phyloP scores from a whole-genome alignment of 2,888 invertebrate genomes.

The Dioctria rufipes region DNA sequence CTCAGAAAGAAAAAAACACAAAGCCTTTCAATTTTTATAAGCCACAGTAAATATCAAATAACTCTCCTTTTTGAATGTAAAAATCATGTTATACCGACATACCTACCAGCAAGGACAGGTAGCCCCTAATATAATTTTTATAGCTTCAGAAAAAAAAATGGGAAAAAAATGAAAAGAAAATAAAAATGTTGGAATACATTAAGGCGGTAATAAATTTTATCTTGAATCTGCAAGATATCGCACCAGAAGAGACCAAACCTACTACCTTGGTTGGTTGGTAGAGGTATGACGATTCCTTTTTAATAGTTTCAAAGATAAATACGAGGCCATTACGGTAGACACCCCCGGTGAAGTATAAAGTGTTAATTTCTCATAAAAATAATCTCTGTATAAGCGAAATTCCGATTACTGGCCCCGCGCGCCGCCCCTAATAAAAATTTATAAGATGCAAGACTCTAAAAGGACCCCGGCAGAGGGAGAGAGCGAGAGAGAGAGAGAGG shows the following conservation, averaged over 20 bases:
- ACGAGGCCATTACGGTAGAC: slow-evolving; percentile 54
- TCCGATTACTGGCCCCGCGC: slow-evolving; percentile 44
- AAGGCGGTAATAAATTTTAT: slow-evolving; percentile 45
- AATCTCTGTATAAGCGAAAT: slow-evolving; percentile 59
- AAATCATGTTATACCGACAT: slow-evolving; percentile 21
- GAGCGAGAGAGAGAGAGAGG: not conserved
- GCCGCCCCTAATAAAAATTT: slow-evolving; percentile 56
- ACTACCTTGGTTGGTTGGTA: no score
- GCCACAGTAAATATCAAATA: not conserved
- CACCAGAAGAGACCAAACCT: not conserved
- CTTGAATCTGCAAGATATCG: slow-evolving; percentile 35
- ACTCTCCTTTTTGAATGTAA: not conserved
- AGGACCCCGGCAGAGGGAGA: slow-evolving; percentile 28
- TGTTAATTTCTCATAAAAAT: slow-evolving; percentile 60
- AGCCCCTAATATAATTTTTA: slow-evolving; percentile 3
- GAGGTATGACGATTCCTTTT: slow-evolving; percentile 45
- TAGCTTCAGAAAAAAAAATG: slow-evolving; percentile 16
- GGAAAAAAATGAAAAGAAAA: no score
- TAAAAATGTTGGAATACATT: slow-evolving; percentile 12
- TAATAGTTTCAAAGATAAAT: slow-evolving; percentile 57
- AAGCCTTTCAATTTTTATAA: no score
- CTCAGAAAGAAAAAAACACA: no score
- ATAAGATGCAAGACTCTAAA: slow-evolving; percentile 54
- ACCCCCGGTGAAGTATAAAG: slow-evolving; percentile 55
- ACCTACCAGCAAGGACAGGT: slow-evolving; percentile 13